These are phyloP conservation scores for Thalassarche chlororhynchos DNA, from an alignment of 2,113 vertebrate species.

Conservation along the genomic window DNA sequence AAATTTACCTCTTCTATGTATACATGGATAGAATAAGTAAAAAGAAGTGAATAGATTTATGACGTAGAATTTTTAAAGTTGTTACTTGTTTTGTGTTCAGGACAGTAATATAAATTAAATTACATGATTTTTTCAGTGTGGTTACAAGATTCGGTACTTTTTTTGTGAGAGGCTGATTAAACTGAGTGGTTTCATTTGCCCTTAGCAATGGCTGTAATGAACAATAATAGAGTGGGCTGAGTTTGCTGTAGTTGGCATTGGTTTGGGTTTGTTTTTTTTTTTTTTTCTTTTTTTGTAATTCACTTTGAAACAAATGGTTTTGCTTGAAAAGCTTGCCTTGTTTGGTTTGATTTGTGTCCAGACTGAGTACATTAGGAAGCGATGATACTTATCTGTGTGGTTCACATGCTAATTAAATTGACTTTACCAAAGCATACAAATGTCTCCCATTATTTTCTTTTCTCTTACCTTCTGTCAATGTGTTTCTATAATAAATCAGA, in stretches of 20 bases:
- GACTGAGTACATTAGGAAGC: neutral
- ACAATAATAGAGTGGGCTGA: neutral
- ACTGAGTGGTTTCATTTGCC: neutral
- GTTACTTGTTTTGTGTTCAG: neutral
- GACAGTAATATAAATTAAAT: conserved; percentile 5
- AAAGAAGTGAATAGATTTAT: neutral
- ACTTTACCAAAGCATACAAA: conserved; percentile 25
- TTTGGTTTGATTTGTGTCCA: conserved; percentile 46
- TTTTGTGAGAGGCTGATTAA: neutral
- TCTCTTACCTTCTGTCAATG: conserved; percentile 8
- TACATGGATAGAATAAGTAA: neutral
- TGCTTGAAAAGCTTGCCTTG: conserved; percentile 35
- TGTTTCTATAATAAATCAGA: conserved; percentile 24
- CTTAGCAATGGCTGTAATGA: neutral
- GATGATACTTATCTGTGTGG: conserved; percentile 30
- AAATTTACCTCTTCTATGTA: neutral
- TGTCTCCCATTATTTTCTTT: conserved; percentile 49
- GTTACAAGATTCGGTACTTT: neutral
- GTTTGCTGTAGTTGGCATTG: neutral
- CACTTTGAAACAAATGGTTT: neutral
- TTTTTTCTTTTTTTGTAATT: neutral
- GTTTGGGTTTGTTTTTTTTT: neutral
- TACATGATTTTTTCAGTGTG: neutral
- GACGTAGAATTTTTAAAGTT: neutral
- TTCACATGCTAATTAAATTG: conserved; percentile 36